These are phyloP conservation scores for Amaurobius ferox DNA, from an alignment of 2,888 invertebrate species.

Conservation along the genomic window DNA sequence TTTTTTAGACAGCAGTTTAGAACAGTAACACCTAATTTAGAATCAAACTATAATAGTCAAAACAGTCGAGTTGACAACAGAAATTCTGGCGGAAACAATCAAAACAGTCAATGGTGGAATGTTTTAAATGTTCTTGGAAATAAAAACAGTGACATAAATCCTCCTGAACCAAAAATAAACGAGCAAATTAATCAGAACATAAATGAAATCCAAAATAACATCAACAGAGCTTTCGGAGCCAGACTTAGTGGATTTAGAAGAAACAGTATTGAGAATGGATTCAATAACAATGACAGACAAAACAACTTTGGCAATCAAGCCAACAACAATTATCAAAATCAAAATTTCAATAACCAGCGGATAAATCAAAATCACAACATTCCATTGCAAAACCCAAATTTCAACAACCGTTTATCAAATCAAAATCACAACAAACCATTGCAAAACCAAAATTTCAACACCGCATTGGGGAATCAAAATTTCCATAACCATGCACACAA, in stretches of 20 bases:
- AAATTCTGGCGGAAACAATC: not conserved
- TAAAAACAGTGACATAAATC: slow-evolving; percentile 18
- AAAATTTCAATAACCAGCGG: too few relatives aligned
- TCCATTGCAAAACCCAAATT: not conserved
- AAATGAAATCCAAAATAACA: slow-evolving; percentile 42
- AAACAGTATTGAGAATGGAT: not conserved
- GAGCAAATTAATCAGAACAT: slow-evolving; percentile 35
- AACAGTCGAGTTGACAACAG: slow-evolving; percentile 25
- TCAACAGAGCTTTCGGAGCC: slow-evolving; percentile 47
- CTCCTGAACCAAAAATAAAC: not conserved
- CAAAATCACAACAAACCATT: too few relatives aligned
- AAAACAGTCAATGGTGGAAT: slow-evolving; percentile 64
- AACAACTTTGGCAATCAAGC: slow-evolving; percentile 12
- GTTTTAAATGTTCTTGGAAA: slow-evolving; percentile 40
- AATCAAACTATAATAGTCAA: slow-evolving; percentile 6
- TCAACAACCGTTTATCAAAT: not conserved
- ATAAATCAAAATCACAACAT: slow-evolving; percentile 30
- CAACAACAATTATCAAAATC: not conserved
- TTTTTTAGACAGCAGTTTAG: slow-evolving; percentile 49
- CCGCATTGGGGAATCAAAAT: not conserved
- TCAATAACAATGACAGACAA: not conserved
- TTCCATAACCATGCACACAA: not conserved
- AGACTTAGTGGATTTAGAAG: slow-evolving; percentile 30
- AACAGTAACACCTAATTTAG: slow-evolving; percentile 54
- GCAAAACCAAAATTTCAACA: slow-evolving; percentile 29